Evolutionary conservation across 1,140 invertebrate species (phyloP), one percentile per base, ranked within the genome.

Genomic region (Apis cerana): DNA sequence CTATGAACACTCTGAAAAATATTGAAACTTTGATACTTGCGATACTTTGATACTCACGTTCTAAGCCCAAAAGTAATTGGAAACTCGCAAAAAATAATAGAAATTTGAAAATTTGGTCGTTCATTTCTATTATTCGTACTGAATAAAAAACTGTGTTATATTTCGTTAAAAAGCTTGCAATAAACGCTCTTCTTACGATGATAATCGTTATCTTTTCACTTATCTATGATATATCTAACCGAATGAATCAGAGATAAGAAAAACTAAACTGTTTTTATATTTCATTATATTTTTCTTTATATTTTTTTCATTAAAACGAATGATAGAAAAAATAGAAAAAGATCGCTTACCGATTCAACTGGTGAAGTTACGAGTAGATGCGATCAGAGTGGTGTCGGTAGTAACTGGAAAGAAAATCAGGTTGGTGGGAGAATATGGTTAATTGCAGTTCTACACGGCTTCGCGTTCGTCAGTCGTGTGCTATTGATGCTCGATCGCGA

Each of bases 171-270:
- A 9, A 19, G 11, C 13, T 59, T 21, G 59, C 23, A 23, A 54
- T 17, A 7, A 76, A 82, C 84, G 33, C 85, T 75, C 59, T 83
- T 15, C 21, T 12, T 43, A 33, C 4, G 33, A 12, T 54, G 84
- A 85, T 87, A 87, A 85, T 82, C 33, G 80, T 87, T 87, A 87
- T 87, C 85, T 85, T n/a, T 11, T 33, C 21, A 43, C 62, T 68
- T 86, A 87, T 79, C 85, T 79, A 78, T 10, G 83, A 79, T 85
- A 85, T 27, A 23, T 33, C 50, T 17, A 17, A 21, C 13, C 43
- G 52, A 27, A 5, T 85, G 84, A 87, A 85, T 86, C 83, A 85
- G 56, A 83, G 33, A 43, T 43, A 43, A 5, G 33, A 43, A 43
- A 7, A 43, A 43, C 33, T 43, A 7, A 33, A 33, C 33, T 43